phyloP scores from a whole-genome alignment of 1,140 invertebrate genomes.

The Cotesia chilonis region DNA sequence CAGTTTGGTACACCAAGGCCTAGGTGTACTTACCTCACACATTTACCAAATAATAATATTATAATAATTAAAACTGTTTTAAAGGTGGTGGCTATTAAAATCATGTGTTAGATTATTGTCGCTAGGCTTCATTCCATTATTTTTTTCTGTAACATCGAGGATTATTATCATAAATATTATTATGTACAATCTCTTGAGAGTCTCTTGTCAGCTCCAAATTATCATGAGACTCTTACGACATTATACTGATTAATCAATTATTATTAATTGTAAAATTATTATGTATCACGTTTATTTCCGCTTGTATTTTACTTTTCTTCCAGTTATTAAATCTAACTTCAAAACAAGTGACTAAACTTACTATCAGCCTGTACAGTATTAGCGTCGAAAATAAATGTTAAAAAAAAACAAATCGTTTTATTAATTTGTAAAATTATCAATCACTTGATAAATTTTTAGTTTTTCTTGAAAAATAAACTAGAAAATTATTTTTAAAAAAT shows the following conservation, averaged over 20 bases:
- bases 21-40: slow-evolving; percentile 43
- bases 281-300: not conserved
- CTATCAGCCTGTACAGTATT: slow-evolving; percentile 61
- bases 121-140: slow-evolving; percentile 59
- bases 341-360: slow-evolving; percentile 51
- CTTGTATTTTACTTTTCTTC: slow-evolving; percentile 17
- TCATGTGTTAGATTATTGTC: slow-evolving; percentile 47
- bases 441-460: not conserved
- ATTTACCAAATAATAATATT: slow-evolving; percentile 4
- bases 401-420: slow-evolving; percentile 29
- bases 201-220: slow-evolving; percentile 51
- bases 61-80: slow-evolving; percentile 42
- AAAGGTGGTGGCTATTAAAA: slow-evolving; percentile 55
- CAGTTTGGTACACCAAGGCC: slow-evolving; percentile 50
- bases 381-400: slow-evolving; percentile 56
- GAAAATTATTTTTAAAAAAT: too few species aligned
- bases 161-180: slow-evolving; percentile 37
- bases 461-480: not conserved
- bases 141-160: slow-evolving; percentile 57
- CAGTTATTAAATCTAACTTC: slow-evolving; percentile 49
- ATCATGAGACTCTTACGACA: slow-evolving; percentile 49
- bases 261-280: too few species aligned
- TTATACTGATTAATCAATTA: slow-evolving; percentile 43
- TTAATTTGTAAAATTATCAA: too few species aligned
- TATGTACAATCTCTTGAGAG: slow-evolving; percentile 53